Conservation (phyloP, 2,888 invertebrate genomes). For the Celastrina argiolus region DNA sequence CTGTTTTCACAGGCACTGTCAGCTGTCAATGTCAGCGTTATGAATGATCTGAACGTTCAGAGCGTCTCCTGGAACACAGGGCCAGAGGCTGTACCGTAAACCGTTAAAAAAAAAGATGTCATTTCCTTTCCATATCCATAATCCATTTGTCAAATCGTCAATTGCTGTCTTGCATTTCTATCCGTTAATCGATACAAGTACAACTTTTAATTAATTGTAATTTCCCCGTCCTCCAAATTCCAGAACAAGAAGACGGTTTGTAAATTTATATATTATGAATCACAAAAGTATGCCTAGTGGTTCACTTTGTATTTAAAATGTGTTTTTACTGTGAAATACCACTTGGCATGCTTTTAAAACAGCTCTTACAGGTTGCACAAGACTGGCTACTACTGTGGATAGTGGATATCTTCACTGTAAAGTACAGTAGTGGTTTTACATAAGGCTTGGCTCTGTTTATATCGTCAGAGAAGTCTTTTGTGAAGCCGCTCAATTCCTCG, state of each 20-base stretch:
- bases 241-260: neutral
- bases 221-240: neutral
- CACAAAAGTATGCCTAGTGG: conserved; percentile 8
- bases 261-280: neutral
- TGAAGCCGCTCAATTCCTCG: conserved; percentile 52
- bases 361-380: conserved; percentile 24
- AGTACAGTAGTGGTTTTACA: conserved; percentile 49
- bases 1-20: too few species aligned
- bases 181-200: neutral
- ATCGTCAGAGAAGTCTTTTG: conserved; percentile 55
- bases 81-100: too few species aligned
- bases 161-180: too few species aligned
- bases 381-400: conserved; percentile 15
- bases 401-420: conserved; percentile 22
- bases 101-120: too few species aligned
- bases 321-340: neutral
- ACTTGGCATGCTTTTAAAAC: conserved; percentile 16
- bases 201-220: neutral
- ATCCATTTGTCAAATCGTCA: neutral
- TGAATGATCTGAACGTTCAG: too few species aligned
- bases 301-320: neutral
- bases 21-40: too few species aligned
- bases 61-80: too few species aligned
- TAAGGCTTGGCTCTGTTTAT: conserved; percentile 58
- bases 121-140: too few species aligned